Evolutionary conservation across 2,113 vertebrate species (phyloP).

Genomic region (Hippocampus guttulatus): DNA sequence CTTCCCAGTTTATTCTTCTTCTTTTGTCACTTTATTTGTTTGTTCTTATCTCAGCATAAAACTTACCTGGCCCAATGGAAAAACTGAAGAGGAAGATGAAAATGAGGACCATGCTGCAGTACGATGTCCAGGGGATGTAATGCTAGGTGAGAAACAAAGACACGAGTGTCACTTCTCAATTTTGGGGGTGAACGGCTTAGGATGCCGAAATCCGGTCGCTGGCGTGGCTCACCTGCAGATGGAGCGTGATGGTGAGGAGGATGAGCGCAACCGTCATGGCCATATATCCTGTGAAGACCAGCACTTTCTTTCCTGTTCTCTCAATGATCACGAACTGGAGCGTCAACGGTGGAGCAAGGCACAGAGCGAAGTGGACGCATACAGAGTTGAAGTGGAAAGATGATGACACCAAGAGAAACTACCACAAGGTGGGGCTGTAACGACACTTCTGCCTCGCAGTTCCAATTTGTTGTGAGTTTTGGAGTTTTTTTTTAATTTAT

Average conservation of each 20-base stretch:
- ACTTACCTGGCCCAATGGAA: constrained; percentile 74
- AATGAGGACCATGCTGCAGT: constrained; percentile 76
- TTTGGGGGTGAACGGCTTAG: background rate
- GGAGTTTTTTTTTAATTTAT: too few relatives aligned
- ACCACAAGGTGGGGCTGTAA: constrained; percentile 41
- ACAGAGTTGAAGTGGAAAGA: background rate
- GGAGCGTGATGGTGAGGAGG: constrained; percentile 73
- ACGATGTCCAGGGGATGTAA: constrained; percentile 71
- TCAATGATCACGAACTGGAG: constrained; percentile 74
- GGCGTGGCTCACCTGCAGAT: constrained; percentile 68
- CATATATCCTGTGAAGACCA: constrained; percentile 66
- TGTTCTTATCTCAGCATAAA: background rate
- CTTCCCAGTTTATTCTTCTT: background rate
- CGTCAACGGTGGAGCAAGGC: background rate
- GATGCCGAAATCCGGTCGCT: background rate
- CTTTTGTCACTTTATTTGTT: background rate
- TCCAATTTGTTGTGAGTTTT: too few relatives aligned
- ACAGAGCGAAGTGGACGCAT: background rate
- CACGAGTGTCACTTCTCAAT: background rate
- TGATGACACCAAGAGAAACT: background rate
- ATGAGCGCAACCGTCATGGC: constrained; percentile 66
- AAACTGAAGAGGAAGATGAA: constrained; percentile 76
- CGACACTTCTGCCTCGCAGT: background rate
- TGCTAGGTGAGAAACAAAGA: constrained; percentile 44
- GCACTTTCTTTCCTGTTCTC: constrained; percentile 62